These are phyloP conservation scores for Octopus sinensis DNA, from an alignment of 1,140 invertebrate species.

Conservation along the genomic window DNA sequence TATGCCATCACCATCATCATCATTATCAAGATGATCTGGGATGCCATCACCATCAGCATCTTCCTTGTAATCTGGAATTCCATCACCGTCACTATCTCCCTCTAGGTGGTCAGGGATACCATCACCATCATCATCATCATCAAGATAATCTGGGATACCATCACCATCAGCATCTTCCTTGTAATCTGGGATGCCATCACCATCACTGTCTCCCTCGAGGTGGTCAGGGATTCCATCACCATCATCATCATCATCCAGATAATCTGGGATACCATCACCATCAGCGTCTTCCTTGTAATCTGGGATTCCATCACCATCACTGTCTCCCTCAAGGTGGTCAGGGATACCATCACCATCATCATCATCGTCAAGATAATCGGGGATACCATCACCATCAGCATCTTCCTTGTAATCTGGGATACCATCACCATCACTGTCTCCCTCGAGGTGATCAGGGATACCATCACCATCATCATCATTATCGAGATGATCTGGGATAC, in stretches of 20 bases:
- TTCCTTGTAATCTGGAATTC: conserved; percentile 39
- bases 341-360: conserved; percentile 50
- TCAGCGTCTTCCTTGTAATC: conserved; percentile 43
- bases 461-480: conserved; percentile 51
- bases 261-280: conserved; percentile 54
- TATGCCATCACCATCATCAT: conserved; percentile 39
- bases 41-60: conserved; percentile 43
- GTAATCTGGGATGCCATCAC: conserved; percentile 45
- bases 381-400: conserved; percentile 51
- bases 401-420: conserved; percentile 44
- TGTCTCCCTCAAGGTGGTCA: conserved; percentile 34
- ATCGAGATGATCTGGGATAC: conserved; percentile 52
- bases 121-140: conserved; percentile 50
- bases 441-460: conserved; percentile 36
- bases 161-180: conserved; percentile 46
- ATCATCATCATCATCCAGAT: conserved; percentile 49
- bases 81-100: conserved; percentile 42
- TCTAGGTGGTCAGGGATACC: conserved; percentile 48
- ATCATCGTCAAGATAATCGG: conserved; percentile 49
- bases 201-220: conserved; percentile 35
- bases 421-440: conserved; percentile 45
- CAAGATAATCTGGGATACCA: conserved; percentile 52
- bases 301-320: conserved; percentile 46
- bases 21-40: conserved; percentile 38
- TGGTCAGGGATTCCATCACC: conserved; percentile 49